Evolutionary conservation across 2,113 vertebrate genomes (phyloP), one percentile per base, ranked within the genome.

Genomic region (Scolopax mira): DNA sequence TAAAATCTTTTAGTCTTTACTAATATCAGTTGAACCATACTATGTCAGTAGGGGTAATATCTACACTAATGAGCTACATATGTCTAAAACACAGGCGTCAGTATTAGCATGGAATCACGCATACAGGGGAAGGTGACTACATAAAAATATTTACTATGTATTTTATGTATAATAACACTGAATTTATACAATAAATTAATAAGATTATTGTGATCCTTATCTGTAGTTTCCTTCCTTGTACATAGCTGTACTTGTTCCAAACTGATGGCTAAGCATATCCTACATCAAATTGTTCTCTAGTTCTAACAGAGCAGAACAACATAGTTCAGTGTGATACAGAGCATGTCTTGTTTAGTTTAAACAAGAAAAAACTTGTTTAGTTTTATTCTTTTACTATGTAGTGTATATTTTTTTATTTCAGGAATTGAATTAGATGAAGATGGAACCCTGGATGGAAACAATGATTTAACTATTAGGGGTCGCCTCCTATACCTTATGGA

Each of bases 381-480:
- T 80, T 49, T 42, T 79, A 49, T 72, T 73, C 7, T 85, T 46
- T 79, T 51, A 17, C 39, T 64, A 23, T 52, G 57, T 85, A 48
- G 18, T 90, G 13, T 28, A 21, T 52, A 48, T 79, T 46, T 92
- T 91, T 74, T 93, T 61, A 51, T 94, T 78, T 64, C 93, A 99
- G 99, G 98, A 88, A 99, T 99, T 96, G 99, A 99, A 91, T 94
- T 99, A 64, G 98, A 99, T 67, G 99, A 99, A 95, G 99, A 99
- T 71, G 98, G 98, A 85, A 94, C 96, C 16, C 94, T 98, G 35
- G 98, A 99, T 31, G 98, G 97, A 37, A 99, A 98, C 62, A 98
- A 77, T 85, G 99, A 99, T 90, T 98, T 99, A 96, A 99, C 99
- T 24, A 98, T 99, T 91, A 97, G 98, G 84, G 99, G 99, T 27